These are phyloP conservation scores for Falco biarmicus DNA, from an alignment of 2,797 vertebrate genomes.

Conservation along the genomic window DNA sequence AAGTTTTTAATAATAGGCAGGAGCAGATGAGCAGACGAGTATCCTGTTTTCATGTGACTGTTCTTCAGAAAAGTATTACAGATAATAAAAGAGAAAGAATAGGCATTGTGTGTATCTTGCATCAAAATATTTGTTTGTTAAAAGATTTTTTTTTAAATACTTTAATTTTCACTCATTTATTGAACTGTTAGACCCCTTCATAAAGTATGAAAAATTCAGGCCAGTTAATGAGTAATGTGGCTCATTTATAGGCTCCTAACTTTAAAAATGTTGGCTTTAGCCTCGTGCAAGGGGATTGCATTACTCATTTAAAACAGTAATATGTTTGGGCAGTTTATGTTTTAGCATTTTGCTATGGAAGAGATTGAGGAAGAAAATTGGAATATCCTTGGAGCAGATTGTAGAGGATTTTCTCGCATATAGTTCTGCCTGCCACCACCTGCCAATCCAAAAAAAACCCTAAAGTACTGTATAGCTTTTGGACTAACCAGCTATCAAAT, in stretches of 20 bases:
- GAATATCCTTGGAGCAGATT: neutral
- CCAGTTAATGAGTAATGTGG: neutral
- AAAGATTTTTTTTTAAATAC: neutral
- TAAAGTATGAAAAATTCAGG: neutral
- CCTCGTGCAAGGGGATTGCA: neutral
- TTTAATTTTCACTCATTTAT: neutral
- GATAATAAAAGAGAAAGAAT: neutral
- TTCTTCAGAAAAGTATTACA: neutral
- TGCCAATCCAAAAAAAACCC: too few species aligned
- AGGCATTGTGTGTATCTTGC: neutral
- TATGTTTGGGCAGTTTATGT: neutral
- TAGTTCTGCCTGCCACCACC: neutral
- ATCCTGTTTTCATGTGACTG: neutral
- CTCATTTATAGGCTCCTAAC: neutral
- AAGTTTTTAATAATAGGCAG: neutral
- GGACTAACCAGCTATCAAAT: neutral
- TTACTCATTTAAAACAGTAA: neutral
- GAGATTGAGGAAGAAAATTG: neutral
- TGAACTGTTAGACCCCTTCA: neutral
- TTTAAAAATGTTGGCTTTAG: neutral
- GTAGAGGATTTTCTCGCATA: neutral
- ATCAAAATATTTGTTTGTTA: neutral
- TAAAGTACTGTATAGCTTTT: neutral
- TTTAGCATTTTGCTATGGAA: neutral
- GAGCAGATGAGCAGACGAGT: neutral